phyloP scores from a whole-genome alignment of 2,888 invertebrate genomes.

The Drosophila barbarae region DNA sequence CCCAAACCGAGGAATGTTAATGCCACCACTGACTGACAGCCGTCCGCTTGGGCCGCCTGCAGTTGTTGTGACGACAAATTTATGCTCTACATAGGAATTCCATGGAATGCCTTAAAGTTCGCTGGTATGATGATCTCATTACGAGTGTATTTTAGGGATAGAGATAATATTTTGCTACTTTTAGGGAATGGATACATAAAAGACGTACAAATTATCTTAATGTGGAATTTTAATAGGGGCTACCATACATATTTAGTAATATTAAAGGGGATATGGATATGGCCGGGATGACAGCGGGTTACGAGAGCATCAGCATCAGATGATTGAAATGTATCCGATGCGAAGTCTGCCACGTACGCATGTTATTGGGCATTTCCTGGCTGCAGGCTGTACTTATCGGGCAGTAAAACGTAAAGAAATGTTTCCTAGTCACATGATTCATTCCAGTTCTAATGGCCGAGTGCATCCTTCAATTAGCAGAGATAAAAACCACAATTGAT shows the following conservation, averaged over 20 bases:
- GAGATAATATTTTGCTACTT: not conserved
- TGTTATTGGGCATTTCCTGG: conserved; percentile 30
- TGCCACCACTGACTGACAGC: conserved; percentile 59
- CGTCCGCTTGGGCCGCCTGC: conserved; percentile 50
- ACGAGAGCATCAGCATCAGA: conserved; percentile 8
- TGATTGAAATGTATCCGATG: conserved; percentile 65
- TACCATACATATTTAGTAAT: not conserved
- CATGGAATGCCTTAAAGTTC: not conserved
- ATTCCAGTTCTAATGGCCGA: not conserved
- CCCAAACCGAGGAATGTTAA: conserved; percentile 53
- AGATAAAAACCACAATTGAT: conserved; percentile 22
- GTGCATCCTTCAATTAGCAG: conserved; percentile 1
- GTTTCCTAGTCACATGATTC: conserved; percentile 25
- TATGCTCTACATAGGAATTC: conserved; percentile 28
- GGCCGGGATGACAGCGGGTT: conserved; percentile 27
- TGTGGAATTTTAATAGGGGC: not conserved
- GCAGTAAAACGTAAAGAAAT: conserved; percentile 25
- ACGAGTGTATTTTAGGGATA: not conserved
- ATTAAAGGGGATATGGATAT: conserved; percentile 41
- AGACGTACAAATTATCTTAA: not conserved
- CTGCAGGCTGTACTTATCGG: conserved; percentile 17
- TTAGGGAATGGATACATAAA: not conserved
- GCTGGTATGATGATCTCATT: conserved; percentile 21
- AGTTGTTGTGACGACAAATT: conserved; percentile 49
- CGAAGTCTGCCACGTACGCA: conserved; percentile 17